phyloP scores from a whole-genome alignment of 2,113 vertebrate species.

The Macaca nemestrina region DNA sequence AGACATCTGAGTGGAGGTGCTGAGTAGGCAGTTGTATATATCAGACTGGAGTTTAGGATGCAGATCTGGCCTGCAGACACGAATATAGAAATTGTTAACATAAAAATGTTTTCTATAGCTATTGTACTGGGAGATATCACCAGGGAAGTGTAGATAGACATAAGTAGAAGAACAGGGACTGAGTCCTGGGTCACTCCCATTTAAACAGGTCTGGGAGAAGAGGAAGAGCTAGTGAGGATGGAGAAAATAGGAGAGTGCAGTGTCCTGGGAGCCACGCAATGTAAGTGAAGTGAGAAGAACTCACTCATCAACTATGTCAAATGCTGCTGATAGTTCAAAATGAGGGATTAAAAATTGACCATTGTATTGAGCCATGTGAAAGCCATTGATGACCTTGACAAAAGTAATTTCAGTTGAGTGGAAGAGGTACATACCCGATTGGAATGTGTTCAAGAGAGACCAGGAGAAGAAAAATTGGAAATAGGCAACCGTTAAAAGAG shows the following conservation, averaged over 20 bases:
- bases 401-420: neutral
- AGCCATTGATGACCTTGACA: neutral
- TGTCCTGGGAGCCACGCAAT: neutral
- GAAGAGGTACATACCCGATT: neutral
- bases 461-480: neutral
- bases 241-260: neutral
- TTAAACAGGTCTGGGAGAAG: neutral
- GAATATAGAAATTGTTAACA: too few species aligned
- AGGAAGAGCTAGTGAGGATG: neutral
- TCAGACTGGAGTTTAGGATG: too few species aligned
- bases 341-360: neutral
- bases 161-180: neutral
- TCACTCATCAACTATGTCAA: neutral
- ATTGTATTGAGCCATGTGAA: neutral
- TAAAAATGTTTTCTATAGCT: neutral
- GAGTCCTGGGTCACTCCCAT: neutral
- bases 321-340: neutral
- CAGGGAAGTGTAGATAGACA: neutral
- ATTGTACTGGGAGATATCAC: neutral
- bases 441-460: neutral
- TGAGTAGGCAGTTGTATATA: too few species aligned
- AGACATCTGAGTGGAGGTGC: too few species aligned
- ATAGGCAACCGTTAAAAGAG: neutral
- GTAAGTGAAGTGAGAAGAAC: neutral
- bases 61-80: too few species aligned